phyloP scores from a whole-genome alignment of 30 jellyfish, hydroid and myxozoan genomes.

The Hydra vulgaris region DNA sequence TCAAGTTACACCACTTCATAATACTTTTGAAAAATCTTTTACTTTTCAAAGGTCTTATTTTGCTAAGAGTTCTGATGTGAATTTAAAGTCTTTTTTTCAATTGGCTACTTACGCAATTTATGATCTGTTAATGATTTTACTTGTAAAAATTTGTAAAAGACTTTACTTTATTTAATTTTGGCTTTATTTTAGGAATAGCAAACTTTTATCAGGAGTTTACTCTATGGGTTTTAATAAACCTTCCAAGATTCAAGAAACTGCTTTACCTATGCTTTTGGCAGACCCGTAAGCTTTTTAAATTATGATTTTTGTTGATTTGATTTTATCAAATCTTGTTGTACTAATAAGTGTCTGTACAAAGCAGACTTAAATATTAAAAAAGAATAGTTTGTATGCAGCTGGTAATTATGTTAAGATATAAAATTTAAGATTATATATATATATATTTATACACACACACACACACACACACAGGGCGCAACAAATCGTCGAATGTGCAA shows the following conservation, averaged over 20 bases:
- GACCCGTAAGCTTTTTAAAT: conserved; percentile 79
- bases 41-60: no score
- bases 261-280: conserved; percentile 97
- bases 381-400: neutral
- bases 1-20: no score
- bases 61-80: no score
- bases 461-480: no score
- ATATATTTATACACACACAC: no score
- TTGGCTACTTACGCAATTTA: neutral
- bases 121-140: neutral
- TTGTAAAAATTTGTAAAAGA: neutral
- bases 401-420: no score
- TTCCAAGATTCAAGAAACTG: conserved; percentile 96
- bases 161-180: neutral
- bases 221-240: conserved; percentile 95
- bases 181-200: conserved; percentile 35
- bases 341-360: no score
- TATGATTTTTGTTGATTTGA: neutral
- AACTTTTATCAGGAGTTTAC: conserved; percentile 74
- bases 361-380: neutral
- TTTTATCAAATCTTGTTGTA: neutral
- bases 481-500: no score
- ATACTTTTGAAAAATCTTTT: no score
- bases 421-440: no score
- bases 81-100: neutral